Evolutionary conservation across 2,888 invertebrate genomes (phyloP), one percentile per base, ranked within the genome.

Genomic region (Drosophila setosimentum): DNA sequence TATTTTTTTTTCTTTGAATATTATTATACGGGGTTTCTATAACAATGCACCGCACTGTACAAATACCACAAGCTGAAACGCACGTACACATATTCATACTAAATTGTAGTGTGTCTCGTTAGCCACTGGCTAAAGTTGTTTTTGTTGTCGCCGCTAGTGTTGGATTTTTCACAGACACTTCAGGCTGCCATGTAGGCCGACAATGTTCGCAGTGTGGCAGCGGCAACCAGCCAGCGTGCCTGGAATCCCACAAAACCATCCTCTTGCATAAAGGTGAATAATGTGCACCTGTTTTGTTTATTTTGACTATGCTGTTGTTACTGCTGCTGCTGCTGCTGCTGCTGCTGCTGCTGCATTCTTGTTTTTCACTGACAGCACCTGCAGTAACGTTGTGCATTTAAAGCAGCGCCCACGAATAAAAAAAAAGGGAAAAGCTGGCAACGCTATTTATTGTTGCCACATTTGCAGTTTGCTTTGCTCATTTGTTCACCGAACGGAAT

Each of bases 221-320:
- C 64, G 49, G 67, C 30, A 67, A 21, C n/a, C 54, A 37, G 54
- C 55, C 27, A n/a, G 42, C 32, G 53, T 33, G 63, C 30, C 58
- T 37, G 32, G 54, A 40, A 13, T 35, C 10, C n/a, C 24, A n/a
- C 30, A 10, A 21, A 37, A 1, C 10, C 55, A 10, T 35, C 32
- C 11, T 2, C 37, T 10, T 21, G 6, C 33, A 57, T 4, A 27
- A 21, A 68, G 71, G 76, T 78, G 83, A 77, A 85, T 82, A 89
- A 76, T 87, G 82, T 74, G 71, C 87, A 85, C 82, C 85, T 89
- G 89, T 73, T 87, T 84, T 89, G 85, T 89, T 89, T 83, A 82
- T 85, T 89, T 85, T 85, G 82, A 77, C 75, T 76, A 64, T 48
- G 49, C 37, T 68, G 62, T 67, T 70, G 49, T 30, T 68, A 59